Evolutionary conservation across 1,140 invertebrate species (phyloP).

Genomic region (Pogonomyrmex barbatus): DNA sequence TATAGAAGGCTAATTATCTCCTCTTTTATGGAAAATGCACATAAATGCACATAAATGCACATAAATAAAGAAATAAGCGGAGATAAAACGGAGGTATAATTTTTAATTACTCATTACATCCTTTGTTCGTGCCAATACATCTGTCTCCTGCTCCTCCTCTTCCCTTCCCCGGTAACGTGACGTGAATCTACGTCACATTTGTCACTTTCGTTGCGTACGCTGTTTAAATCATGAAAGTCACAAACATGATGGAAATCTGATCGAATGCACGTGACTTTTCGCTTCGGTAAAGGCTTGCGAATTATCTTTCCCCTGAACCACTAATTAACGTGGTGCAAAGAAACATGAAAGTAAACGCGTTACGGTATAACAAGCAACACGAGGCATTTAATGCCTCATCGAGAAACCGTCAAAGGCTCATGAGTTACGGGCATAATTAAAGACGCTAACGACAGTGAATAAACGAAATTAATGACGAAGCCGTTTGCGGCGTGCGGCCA

Average conservation of each 20-base stretch:
- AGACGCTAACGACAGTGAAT: slow-evolving; percentile 27
- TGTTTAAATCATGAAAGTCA: background rate
- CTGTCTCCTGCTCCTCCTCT: background rate
- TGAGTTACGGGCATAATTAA: slow-evolving; percentile 49
- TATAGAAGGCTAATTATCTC: background rate
- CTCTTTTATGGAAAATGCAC: background rate
- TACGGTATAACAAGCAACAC: slow-evolving; percentile 4
- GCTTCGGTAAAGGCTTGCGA: slow-evolving; percentile 1
- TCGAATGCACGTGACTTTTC: slow-evolving; percentile 20
- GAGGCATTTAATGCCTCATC: slow-evolving; percentile 43
- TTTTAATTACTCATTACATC: background rate
- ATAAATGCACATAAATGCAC: background rate
- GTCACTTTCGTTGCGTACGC: background rate
- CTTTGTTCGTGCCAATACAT: background rate
- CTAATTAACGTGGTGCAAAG: slow-evolving; percentile 40
- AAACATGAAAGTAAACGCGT: slow-evolving; percentile 24
- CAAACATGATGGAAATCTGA: slow-evolving; percentile 5
- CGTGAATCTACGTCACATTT: background rate
- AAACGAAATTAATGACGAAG: slow-evolving; percentile 50
- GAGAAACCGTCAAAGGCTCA: slow-evolving; percentile 41
- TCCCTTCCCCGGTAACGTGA: background rate
- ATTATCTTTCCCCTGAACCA: background rate
- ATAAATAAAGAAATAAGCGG: background rate
- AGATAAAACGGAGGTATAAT: background rate
- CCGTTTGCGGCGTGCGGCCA: background rate